Conservation (phyloP, 2,113 vertebrate genomes). For the Gobius niger region DNA sequence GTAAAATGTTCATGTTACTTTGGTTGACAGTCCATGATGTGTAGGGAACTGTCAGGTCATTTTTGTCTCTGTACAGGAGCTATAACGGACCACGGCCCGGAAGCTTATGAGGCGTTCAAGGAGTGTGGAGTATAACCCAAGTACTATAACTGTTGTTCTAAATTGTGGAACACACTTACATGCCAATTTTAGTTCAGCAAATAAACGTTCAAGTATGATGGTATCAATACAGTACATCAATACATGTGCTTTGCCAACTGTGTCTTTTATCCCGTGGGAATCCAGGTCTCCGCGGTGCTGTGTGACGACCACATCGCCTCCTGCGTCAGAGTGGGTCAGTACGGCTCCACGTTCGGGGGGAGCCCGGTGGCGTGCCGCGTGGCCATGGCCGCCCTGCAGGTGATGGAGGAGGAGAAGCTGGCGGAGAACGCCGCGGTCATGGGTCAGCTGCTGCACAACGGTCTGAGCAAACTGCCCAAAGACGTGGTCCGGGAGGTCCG, state of each 20-base stretch:
- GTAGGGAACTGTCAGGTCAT: too few relatives aligned
- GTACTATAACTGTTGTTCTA: too few relatives aligned
- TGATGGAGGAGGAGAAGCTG: slow-evolving; percentile 90
- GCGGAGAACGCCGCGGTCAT: slow-evolving; percentile 85
- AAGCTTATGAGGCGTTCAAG: too few relatives aligned
- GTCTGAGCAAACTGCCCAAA: slow-evolving; percentile 89
- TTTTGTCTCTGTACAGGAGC: too few relatives aligned
- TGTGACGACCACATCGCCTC: slow-evolving; percentile 94
- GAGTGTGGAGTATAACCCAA: too few relatives aligned
- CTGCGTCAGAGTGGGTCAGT: slow-evolving; percentile 94
- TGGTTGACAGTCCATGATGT: too few relatives aligned
- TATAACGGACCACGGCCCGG: too few relatives aligned
- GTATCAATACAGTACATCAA: not conserved
- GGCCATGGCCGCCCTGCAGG: slow-evolving; percentile 89
- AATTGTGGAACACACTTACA: too few relatives aligned
- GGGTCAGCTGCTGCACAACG: slow-evolving; percentile 84
- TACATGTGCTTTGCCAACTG: not conserved
- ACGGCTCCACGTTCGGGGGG: slow-evolving; percentile 93
- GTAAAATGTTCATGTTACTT: too few relatives aligned
- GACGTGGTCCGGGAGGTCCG: slow-evolving; percentile 86
- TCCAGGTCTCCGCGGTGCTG: slow-evolving; percentile 90
- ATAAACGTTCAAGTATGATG: too few relatives aligned
- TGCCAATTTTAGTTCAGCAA: slow-evolving; percentile 48
- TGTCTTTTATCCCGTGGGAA: not conserved
- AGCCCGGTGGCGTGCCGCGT: slow-evolving; percentile 91